Conservation (phyloP, 2,113 vertebrate genomes). For the Larimichthys polyactis region DNA sequence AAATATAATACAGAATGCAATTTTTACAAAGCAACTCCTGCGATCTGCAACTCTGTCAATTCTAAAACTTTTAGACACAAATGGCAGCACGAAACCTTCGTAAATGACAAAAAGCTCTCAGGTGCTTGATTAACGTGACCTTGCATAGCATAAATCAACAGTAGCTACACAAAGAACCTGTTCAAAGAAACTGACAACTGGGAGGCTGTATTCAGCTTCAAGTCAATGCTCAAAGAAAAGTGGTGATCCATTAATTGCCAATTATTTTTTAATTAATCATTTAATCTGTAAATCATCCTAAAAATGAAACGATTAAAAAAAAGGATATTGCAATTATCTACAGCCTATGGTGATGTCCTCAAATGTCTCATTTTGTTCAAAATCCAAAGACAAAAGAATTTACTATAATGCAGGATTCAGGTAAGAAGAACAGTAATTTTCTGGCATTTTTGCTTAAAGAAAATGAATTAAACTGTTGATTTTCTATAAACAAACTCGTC, state of each 20-base stretch:
- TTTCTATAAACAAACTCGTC: background rate
- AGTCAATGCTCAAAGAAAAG: background rate
- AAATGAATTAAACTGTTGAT: no score
- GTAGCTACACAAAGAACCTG: background rate
- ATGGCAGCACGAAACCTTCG: background rate
- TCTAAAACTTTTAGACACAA: background rate
- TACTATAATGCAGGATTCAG: no score
- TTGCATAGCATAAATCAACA: background rate
- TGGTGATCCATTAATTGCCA: background rate
- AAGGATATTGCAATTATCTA: no score
- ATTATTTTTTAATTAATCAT: background rate
- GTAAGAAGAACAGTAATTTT: no score
- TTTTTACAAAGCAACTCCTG: background rate
- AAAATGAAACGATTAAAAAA: no score
- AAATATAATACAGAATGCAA: conserved; percentile 18
- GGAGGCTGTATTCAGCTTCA: background rate
- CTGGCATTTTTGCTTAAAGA: background rate
- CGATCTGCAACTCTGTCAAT: background rate
- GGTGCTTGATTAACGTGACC: background rate
- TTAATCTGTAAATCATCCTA: background rate
- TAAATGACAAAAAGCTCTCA: background rate
- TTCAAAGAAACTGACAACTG: background rate
- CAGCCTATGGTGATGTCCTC: no score
- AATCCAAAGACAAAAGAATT: no score
- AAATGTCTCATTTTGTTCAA: no score